Evolutionary conservation across 2,797 vertebrate genomes (phyloP).

Genomic region (Poliocrania exsul): DNA sequence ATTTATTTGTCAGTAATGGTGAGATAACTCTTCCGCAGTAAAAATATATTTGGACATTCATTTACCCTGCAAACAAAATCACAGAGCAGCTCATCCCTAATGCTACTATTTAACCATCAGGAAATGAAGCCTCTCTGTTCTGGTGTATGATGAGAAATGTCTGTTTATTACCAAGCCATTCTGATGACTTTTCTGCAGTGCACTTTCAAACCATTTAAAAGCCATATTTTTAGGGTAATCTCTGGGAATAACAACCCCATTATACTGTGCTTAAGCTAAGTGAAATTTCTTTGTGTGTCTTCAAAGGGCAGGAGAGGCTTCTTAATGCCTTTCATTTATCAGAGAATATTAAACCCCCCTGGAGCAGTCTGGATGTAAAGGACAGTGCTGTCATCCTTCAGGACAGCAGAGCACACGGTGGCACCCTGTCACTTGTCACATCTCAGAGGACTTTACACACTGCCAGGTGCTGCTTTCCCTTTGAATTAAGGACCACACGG

Average conservation of each 20-base stretch:
- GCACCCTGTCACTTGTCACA: background rate
- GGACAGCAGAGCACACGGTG: background rate
- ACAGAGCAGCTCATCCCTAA: background rate
- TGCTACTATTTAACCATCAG: background rate
- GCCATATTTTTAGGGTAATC: conserved; percentile 26
- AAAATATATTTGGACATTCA: conserved; percentile 36
- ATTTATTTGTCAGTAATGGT: conserved; percentile 48
- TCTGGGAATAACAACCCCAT: conserved; percentile 3
- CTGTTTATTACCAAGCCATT: conserved; percentile 37
- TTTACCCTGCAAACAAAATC: conserved; percentile 49
- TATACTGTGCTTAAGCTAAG: background rate
- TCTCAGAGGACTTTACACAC: background rate
- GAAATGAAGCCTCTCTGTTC: conserved; percentile 12
- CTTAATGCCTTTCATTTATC: conserved; percentile 15
- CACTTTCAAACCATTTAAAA: conserved; percentile 18
- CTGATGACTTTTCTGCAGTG: conserved; percentile 30
- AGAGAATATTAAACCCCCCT: background rate
- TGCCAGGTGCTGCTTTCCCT: background rate
- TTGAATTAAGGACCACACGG: background rate
- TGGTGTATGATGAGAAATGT: background rate
- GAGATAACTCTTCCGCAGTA: conserved; percentile 13
- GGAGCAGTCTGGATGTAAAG: background rate
- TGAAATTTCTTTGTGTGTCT: conserved; percentile 1
- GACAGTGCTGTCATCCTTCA: background rate
- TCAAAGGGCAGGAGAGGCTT: conserved; percentile 4